These are phyloP conservation scores for Carpatolechia fugitivella DNA, from an alignment of 2,888 invertebrate genomes.

Conservation along the genomic window DNA sequence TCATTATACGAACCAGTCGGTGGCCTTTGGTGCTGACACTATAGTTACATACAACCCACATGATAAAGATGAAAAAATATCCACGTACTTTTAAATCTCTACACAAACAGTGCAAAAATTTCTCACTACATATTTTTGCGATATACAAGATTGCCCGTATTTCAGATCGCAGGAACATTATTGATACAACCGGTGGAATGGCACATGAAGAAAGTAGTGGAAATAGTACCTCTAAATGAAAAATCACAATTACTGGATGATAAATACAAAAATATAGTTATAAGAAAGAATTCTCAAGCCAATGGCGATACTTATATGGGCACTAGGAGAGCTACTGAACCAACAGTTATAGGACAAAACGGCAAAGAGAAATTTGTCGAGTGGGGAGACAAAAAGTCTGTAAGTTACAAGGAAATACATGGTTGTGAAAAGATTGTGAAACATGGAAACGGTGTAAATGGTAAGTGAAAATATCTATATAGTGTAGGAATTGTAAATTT, in stretches of 20 bases:
- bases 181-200: constrained; percentile 80
- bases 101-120: too few relatives aligned
- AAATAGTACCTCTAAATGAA: constrained; percentile 59
- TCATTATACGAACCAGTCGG: too few relatives aligned
- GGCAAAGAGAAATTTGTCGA: constrained; percentile 23
- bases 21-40: too few relatives aligned
- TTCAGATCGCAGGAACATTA: constrained; percentile 77
- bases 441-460: constrained; percentile 38
- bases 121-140: too few relatives aligned
- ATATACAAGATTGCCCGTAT: constrained; percentile 19
- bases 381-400: constrained; percentile 36
- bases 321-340: constrained; percentile 30
- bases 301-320: constrained; percentile 30
- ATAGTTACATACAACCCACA: too few relatives aligned
- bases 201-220: constrained; percentile 71
- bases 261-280: constrained; percentile 47
- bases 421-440: constrained; percentile 30
- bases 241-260: constrained; percentile 52
- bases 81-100: too few relatives aligned
- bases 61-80: too few relatives aligned
- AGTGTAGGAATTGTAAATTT: too few relatives aligned
- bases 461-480: constrained; percentile 40
- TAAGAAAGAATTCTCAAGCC: constrained; percentile 45
- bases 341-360: constrained; percentile 28
- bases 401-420: constrained; percentile 43